These are phyloP conservation scores for Microplitis demolitor DNA, from an alignment of 1,140 invertebrate genomes.

Conservation along the genomic window DNA sequence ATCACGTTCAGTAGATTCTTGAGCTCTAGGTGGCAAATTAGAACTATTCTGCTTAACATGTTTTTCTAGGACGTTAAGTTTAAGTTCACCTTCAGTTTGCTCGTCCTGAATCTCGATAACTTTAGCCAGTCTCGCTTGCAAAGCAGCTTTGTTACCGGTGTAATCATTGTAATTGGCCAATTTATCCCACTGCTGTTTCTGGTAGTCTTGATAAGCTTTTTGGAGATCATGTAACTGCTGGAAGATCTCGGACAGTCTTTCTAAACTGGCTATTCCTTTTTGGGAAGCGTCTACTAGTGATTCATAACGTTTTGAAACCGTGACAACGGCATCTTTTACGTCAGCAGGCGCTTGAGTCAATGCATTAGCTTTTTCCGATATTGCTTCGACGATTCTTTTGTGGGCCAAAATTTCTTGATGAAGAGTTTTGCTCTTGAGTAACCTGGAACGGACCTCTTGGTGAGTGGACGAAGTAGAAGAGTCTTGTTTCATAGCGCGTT, in stretches of 20 bases:
- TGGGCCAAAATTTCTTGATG: slow-evolving; percentile 90
- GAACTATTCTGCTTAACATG: slow-evolving; percentile 70
- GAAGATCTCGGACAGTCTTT: slow-evolving; percentile 76
- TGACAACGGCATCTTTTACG: slow-evolving; percentile 71
- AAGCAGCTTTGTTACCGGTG: slow-evolving; percentile 77
- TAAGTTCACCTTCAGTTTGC: slow-evolving; percentile 74
- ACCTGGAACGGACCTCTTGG: slow-evolving; percentile 85
- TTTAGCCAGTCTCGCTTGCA: slow-evolving; percentile 75
- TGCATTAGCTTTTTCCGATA: slow-evolving; percentile 84
- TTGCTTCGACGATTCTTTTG: slow-evolving; percentile 85
- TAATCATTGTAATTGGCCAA: slow-evolving; percentile 78
- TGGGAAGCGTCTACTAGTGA: slow-evolving; percentile 67
- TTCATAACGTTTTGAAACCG: slow-evolving; percentile 78
- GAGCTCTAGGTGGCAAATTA: slow-evolving; percentile 73
- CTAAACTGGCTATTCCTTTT: slow-evolving; percentile 71
- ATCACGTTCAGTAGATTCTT: slow-evolving; percentile 82
- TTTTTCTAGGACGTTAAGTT: slow-evolving; percentile 72
- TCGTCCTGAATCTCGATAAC: slow-evolving; percentile 78
- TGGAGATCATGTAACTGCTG: slow-evolving; percentile 85
- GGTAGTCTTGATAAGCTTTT: slow-evolving; percentile 83
- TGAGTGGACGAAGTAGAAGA: slow-evolving; percentile 71
- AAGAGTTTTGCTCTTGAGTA: slow-evolving; percentile 84
- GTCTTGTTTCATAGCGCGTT: slow-evolving; percentile 79
- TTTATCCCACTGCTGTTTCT: slow-evolving; percentile 86
- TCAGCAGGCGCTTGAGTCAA: slow-evolving; percentile 69